A percentile compares a stretch with the other conserved stretches of the same genome.
Evolutionary conservation across 2,888 invertebrate genomes (phyloP).

Genomic region (Parnassius apollo): DNA sequence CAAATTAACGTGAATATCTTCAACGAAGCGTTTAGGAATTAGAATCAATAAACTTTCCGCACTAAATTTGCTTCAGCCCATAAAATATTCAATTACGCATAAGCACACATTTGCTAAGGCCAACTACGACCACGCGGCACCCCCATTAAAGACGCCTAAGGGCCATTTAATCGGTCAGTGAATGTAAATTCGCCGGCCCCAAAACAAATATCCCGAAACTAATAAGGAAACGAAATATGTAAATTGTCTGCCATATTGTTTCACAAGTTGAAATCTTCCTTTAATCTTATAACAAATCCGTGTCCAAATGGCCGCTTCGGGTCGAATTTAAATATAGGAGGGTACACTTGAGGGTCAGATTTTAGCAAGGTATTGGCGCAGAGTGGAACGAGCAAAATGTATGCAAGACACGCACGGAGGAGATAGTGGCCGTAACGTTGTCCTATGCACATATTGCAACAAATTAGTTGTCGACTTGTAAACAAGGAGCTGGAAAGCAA

Average conservation of each 20-base stretch:
- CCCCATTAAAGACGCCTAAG: conserved; percentile 82
- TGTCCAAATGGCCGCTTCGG: conserved; percentile 80
- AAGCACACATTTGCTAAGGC: conserved; percentile 80
- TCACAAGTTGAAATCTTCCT: conserved; percentile 81
- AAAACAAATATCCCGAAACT: conserved; percentile 82
- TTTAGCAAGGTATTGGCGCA: conserved; percentile 57
- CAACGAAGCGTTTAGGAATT: conserved; percentile 36
- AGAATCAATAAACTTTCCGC: conserved; percentile 68
- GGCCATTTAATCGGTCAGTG: conserved; percentile 82
- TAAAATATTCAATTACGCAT: conserved; percentile 82
- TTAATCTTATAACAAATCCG: conserved; percentile 83
- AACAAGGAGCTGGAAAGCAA: conserved; percentile 76
- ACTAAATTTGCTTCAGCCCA: conserved; percentile 70
- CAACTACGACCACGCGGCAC: conserved; percentile 80
- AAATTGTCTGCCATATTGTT: conserved; percentile 81
- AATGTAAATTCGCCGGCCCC: conserved; percentile 79
- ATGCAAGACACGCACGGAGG: conserved; percentile 78
- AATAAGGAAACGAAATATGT: conserved; percentile 82
- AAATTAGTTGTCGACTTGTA: conserved; percentile 82
- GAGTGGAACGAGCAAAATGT: conserved; percentile 70
- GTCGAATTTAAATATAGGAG: conserved; percentile 77
- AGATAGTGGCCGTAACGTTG: conserved; percentile 78
- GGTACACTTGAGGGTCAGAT: conserved; percentile 72
- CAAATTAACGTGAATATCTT: conserved; percentile 37
- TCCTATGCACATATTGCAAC: conserved; percentile 82